Evolutionary conservation across 2,113 vertebrate genomes (phyloP), one percentile per base, ranked within the genome.

Genomic region (Agelaius tricolor): DNA sequence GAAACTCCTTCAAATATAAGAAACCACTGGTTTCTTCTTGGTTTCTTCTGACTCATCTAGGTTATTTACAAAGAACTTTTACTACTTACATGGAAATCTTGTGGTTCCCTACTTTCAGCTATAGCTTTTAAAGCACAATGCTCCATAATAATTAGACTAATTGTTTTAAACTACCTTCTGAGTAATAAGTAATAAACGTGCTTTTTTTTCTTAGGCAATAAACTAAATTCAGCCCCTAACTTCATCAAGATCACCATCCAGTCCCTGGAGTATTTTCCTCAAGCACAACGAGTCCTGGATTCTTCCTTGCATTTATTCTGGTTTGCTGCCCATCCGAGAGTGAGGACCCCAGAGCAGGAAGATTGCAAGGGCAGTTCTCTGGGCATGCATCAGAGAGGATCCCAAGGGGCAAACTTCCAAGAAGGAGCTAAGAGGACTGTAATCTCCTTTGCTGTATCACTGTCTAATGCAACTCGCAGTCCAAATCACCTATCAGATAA

Each of bases 121-220:
- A 44, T 55, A 65, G 24, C 79, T 87, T 94, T 89, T 77, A 93
- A 92, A 90, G n/a, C 72, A 71, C 80, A 97, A n/a, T 90, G 69
- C 41, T 81, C 28, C 27, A 33, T 0, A 11, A 79, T 80, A 95
- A 96, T 94, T 90, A 94, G 80, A 37, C 66, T 95, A 96, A 94
- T 93, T 96, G 59, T 84, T 94, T 79, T 87, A 90, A 95, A 93
- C 49, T 94, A 77, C 58, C 4, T 7, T 82, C 37, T 90, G 44
- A 91, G 72, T 68, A 95, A 63, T 43, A 57, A 83, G 24, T 65
- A 92, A 96, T 92, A 75, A 47, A 23, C 2, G 24, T 75, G 6
- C 1, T 2, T 15, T 46, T 44, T 54, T 44, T 63, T 89, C 84
- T 82, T 9, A 59, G 39, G 27, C 52, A 91, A 84, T 84, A 95